Conservation (phyloP, 2,797 vertebrate genomes). For the Acanthurus tractus region DNA sequence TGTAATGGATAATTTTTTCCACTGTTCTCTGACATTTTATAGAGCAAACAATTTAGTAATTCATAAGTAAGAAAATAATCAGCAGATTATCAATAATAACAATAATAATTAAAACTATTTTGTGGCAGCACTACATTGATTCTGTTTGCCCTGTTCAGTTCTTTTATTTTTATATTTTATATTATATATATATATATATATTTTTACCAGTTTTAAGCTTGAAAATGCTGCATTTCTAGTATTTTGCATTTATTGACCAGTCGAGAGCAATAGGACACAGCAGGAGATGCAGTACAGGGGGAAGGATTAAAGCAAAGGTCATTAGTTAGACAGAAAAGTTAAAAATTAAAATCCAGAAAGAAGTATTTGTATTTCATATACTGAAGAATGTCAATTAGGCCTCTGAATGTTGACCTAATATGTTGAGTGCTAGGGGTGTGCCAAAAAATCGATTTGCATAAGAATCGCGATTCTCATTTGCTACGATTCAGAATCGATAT, state of each 20-base stretch:
- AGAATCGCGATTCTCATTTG: no score
- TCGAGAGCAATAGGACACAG: constrained; percentile 20
- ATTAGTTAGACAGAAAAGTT: constrained; percentile 1
- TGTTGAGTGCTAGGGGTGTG: no score
- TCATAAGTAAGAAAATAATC: not conserved
- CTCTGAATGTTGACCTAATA: not conserved
- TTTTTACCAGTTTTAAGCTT: not conserved
- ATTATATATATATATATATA: not conserved
- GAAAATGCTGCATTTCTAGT: constrained; percentile 7
- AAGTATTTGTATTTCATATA: not conserved
- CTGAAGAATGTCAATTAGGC: not conserved
- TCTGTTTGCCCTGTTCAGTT: not conserved
- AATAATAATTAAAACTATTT: not conserved
- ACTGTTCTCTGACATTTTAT: not conserved
- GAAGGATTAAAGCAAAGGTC: not conserved
- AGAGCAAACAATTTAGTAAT: not conserved
- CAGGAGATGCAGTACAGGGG: not conserved
- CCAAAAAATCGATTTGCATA: no score
- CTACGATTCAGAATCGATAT: no score
- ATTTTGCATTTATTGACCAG: constrained; percentile 15
- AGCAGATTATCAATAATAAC: not conserved
- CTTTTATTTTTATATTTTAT: no score
- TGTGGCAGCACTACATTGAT: not conserved
- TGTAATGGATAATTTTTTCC: not conserved
- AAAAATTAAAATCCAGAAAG: constrained; percentile 1